Base-by-base conservation (phyloP, 64 coral and sea anemone species). In the Acropora tenuis region DNA sequence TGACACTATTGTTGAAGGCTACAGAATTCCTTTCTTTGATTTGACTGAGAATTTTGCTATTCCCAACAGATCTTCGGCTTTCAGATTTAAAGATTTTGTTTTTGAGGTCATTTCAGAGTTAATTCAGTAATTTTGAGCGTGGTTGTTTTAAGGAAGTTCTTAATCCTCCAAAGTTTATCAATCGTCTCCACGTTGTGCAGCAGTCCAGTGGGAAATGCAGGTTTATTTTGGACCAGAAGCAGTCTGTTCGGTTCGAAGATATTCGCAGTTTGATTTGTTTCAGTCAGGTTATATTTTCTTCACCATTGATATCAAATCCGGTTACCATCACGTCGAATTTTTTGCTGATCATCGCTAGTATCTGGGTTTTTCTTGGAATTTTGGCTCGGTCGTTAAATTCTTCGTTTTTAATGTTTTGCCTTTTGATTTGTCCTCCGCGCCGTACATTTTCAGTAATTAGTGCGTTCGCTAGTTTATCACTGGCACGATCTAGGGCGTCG, bases 291-390 rank as follows among this genome's bases (percentile, higher is more conserved):
- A 30, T 30, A 30, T 30, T 30, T 71, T 66, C 44, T 96, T 93
- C n/a, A 93, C 79, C 9, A 90, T 96, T 82, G 82, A 90, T 58
- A 74, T 93, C 10, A 93, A 96, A 90, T 92, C 88, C 1, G 95
- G 90, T 52, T 96, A 93, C 50, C 18, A 90, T 93, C 30, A 30
- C 30, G 30, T 30, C 30, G 30, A 30, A 30, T 30, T 30, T 30
- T 30, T 30, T 30, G 30, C 30, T 30, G 30, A 30, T 30, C 30
- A 30, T 30, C 30, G 30, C 30, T 30, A 30, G 30, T 30, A 30
- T 30, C 30, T 30, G 30, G 30, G 30, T 30, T 30, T 30, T 30
- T 30, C 30, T 30, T 30, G 30, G 30, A 30, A 30, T 30, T 30
- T 30, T 30, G 30, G 30, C 48, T 71, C 73, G n/a, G 40, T 72